Base-by-base conservation (phyloP, 2,888 invertebrate genomes). In the Archips xylosteana region DNA sequence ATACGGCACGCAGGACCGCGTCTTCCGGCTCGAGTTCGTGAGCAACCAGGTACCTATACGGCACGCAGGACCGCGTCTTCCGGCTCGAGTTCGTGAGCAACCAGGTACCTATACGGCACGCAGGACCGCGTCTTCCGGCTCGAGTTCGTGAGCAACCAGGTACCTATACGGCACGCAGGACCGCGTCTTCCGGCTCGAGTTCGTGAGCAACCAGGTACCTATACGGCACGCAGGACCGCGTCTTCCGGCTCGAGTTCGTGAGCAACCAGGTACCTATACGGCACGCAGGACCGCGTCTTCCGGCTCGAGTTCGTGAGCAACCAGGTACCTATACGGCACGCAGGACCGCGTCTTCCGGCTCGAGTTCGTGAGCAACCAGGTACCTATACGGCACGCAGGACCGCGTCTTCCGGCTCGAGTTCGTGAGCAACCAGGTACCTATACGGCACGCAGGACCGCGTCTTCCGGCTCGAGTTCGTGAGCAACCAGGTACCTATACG, bases 81-180 rank as follows among this genome's bases (percentile, higher is more conserved):
- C 93, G 99, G n/a, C 92, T 99, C 76, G 99, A 99, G 87, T 99
- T 98, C 87, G n/a, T n/a, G n/a, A n/a, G n/a, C n/a, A n/a, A n/a
- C n/a, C n/a, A n/a, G n/a, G n/a, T n/a, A n/a, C n/a, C n/a, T n/a
- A n/a, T n/a, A 99, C 87, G 99, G 98, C 0, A 95, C 96, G 0
- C 97, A 98, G 78, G 98, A 98, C 85, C 94, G 98, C 12, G 98
- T 98, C 2, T 99, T 98, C 84, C 93, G 99, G n/a, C 92, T 99
- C 76, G 99, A 99, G 87, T 99, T 98, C 87, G n/a, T n/a, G n/a
- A n/a, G n/a, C n/a, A n/a, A n/a, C n/a, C n/a, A n/a, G n/a, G n/a
- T n/a, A n/a, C n/a, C n/a, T n/a, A n/a, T n/a, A 99, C 87, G 99
- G 98, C 0, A 95, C 96, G 0, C 97, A 98, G 78, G 98, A 98